These are phyloP conservation scores for Reticulitermes lucifugus DNA, from an alignment of 2,888 invertebrate species.

Conservation along the genomic window DNA sequence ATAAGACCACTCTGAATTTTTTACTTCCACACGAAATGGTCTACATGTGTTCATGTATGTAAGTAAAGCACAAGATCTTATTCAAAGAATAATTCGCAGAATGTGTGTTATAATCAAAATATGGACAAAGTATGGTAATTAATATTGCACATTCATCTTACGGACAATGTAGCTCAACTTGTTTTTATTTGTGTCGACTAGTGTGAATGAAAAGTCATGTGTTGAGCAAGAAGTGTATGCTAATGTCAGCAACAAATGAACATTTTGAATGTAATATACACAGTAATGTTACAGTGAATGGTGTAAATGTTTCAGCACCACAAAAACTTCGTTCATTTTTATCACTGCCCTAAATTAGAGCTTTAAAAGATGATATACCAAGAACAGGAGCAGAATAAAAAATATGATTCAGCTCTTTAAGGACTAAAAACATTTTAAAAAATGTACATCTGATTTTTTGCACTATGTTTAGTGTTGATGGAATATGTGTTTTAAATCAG, in stretches of 20 bases:
- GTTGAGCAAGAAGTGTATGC: too few species aligned
- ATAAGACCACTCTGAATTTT: constrained; percentile 22
- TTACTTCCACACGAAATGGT: constrained; percentile 32
- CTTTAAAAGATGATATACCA: constrained; percentile 34
- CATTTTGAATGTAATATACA: background rate
- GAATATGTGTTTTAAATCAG: constrained; percentile 34
- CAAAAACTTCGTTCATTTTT: constrained; percentile 39
- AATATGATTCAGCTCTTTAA: constrained; percentile 3
- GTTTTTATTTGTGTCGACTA: background rate
- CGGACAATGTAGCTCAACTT: background rate
- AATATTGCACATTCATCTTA: constrained; percentile 8
- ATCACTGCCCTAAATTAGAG: constrained; percentile 42
- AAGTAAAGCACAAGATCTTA: constrained; percentile 38
- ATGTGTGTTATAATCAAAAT: constrained; percentile 30
- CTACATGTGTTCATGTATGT: constrained; percentile 38
- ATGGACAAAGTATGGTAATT: constrained; percentile 2
- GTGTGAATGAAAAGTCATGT: background rate
- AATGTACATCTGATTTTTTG: constrained; percentile 30
- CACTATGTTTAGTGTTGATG: constrained; percentile 36
- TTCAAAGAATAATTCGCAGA: background rate
- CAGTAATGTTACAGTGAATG: constrained; percentile 27
- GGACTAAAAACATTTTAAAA: background rate
- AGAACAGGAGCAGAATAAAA: background rate
- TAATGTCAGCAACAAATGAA: background rate
- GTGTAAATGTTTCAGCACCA: constrained; percentile 25